Base-by-base conservation (phyloP, 2,888 invertebrate species). In the Agrochola lota region DNA sequence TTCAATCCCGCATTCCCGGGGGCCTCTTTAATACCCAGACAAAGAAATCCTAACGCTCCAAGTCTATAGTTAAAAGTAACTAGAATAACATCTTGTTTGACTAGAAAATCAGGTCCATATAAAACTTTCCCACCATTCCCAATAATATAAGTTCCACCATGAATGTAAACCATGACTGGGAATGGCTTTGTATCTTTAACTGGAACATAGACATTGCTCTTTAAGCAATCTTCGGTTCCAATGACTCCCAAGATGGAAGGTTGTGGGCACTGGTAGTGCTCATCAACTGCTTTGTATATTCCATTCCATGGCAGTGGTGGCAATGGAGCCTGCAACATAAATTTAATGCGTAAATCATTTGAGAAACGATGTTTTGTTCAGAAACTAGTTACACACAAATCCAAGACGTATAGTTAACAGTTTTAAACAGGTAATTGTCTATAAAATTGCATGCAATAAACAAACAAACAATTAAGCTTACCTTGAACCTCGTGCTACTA, bases 1-100 rank as follows among this genome's bases (percentile, higher is more conserved):
- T 94, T 95, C 7, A 95, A 81, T 0, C 94, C 95, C 66, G 94
- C 94, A 68, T 95, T 95, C 0, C 95, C 95, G 11, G 95, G 95
- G 0, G 92, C 95, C 83, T 94, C 94, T 87, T 94, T 89, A 17
- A 92, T 95, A 23, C 92, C 92, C 26, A 95, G 86, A 85, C 95
- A 95, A 11, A 94, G 77, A 75, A 95, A 95, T 3, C 95, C 95
- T 5, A 95, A 88, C 4, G 91, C 88, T 26, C 94, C 94, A 62
- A 95, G 87, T 87, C 95, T 93, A 78, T 95, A 95, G 80, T 95
- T 94, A 74, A 95, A 92, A 9, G 94, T 94, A 0, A 95, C 94
- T 73, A 95, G 66, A 70, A 95, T 94, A 0, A 95, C 92, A n/a
- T 93, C 91, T 60, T 93, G 93, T 80, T 90, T 90, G 7, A 94